Evolutionary conservation across 2,113 vertebrate species (phyloP).

Genomic region (Saccopteryx bilineata): DNA sequence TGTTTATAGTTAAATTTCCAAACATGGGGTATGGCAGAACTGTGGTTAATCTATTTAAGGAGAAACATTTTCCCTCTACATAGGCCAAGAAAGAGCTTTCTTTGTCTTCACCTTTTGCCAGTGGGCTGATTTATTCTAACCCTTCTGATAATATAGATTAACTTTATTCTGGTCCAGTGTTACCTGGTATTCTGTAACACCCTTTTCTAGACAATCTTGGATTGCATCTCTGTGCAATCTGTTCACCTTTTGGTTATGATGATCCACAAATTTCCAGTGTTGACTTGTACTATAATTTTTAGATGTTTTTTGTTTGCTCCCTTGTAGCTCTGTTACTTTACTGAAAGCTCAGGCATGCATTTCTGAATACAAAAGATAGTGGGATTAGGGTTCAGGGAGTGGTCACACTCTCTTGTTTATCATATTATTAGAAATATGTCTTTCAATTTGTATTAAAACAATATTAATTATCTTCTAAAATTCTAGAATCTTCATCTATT

Average conservation of each 20-base stretch:
- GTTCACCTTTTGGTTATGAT: not conserved
- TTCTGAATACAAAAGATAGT: not conserved
- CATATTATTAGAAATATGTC: not conserved
- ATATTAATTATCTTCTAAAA: not conserved
- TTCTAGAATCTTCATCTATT: not conserved
- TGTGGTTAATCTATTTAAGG: not conserved
- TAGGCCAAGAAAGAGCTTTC: fast-evolving
- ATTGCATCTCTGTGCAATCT: not conserved
- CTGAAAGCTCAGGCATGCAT: not conserved
- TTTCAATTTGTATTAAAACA: not conserved
- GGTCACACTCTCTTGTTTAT: not conserved
- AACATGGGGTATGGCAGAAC: not conserved
- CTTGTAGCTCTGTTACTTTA: not conserved
- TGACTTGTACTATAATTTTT: not conserved
- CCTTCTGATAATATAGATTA: not conserved
- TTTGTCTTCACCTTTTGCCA: not conserved
- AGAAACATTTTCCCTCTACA: not conserved
- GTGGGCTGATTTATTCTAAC: not conserved
- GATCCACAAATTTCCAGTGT: not conserved
- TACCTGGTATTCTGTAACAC: not conserved
- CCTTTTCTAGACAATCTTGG: not conserved
- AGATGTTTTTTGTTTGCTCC: not conserved
- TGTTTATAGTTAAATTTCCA: not conserved
- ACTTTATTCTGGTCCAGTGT: not conserved
- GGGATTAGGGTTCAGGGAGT: not conserved